Conservation (phyloP, 2,113 vertebrate genomes). For the Cyanistes caeruleus region DNA sequence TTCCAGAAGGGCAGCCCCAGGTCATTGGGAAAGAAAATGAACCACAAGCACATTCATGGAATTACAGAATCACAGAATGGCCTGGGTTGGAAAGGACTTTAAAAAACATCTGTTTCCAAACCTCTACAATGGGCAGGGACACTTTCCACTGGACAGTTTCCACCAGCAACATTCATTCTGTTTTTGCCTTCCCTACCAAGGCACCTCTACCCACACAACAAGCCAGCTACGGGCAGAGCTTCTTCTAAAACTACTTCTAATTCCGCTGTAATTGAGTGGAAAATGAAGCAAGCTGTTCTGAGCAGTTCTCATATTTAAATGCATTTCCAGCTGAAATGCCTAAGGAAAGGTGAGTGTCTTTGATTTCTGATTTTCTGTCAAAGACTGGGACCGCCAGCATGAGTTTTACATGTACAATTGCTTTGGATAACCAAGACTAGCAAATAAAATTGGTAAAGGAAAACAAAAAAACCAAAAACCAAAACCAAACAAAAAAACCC, state of each 20-base stretch:
- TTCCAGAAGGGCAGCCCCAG: background rate
- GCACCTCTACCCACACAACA: rapidly evolving
- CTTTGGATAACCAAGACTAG: background rate
- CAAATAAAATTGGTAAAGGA: background rate
- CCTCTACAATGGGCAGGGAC: background rate
- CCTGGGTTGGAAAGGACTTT: background rate
- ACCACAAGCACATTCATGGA: background rate
- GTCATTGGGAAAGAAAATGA: background rate
- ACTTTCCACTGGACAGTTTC: background rate
- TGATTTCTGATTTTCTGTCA: background rate
- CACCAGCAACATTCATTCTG: background rate
- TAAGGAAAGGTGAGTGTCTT: background rate
- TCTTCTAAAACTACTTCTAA: background rate
- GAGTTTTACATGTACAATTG: background rate
- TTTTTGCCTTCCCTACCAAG: background rate
- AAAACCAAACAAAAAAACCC: no score
- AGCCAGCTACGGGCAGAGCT: background rate
- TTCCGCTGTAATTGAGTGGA: background rate
- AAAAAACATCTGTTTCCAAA: background rate
- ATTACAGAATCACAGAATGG: background rate
- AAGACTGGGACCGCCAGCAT: background rate
- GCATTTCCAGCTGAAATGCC: background rate
- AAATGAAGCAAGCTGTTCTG: background rate
- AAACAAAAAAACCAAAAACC: background rate
- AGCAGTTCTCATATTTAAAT: background rate